phyloP scores from a whole-genome alignment of 2,797 vertebrate genomes.

The Centropyge bicolor region DNA sequence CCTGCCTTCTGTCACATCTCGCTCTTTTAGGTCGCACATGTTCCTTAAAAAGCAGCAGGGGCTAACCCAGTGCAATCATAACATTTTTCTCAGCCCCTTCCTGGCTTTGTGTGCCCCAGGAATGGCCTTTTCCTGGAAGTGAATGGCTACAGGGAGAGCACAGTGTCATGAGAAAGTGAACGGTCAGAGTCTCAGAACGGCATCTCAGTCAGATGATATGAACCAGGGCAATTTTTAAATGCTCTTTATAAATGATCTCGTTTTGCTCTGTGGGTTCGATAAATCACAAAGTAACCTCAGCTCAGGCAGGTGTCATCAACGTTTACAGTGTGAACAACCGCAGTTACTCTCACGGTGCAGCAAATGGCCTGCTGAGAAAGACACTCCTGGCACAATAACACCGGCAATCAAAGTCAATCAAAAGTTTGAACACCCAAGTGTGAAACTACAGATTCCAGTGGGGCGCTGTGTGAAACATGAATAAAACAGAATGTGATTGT shows the following conservation, averaged over 20 bases:
- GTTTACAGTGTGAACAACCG: not conserved
- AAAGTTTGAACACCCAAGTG: not conserved
- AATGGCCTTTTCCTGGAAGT: slow-evolving; percentile 76
- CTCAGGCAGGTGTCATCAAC: not conserved
- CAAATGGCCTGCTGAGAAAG: slow-evolving; percentile 12
- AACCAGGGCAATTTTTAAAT: not conserved
- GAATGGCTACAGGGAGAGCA: slow-evolving; percentile 59
- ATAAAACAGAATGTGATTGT: no score
- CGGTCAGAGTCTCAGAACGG: slow-evolving; percentile 33
- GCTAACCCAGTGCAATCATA: slow-evolving; percentile 68
- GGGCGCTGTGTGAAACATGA: no score
- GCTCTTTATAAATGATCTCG: not conserved
- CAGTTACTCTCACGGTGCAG: not conserved
- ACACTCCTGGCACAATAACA: not conserved
- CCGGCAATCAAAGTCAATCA: not conserved
- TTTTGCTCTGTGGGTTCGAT: not conserved
- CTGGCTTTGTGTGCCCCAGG: slow-evolving; percentile 82
- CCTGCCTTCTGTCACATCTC: slow-evolving; percentile 78
- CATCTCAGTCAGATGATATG: slow-evolving; percentile 32
- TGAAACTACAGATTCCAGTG: not conserved
- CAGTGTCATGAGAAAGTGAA: slow-evolving; percentile 73
- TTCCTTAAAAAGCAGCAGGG: slow-evolving; percentile 69
- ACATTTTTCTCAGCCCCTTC: slow-evolving; percentile 79
- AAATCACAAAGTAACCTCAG: not conserved
- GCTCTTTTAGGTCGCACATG: slow-evolving; percentile 73